Evolutionary conservation across 30 jellyfish, hydroid and myxozoan genomes (phyloP).

Genomic region (Chrysaora quinquecirrha): DNA sequence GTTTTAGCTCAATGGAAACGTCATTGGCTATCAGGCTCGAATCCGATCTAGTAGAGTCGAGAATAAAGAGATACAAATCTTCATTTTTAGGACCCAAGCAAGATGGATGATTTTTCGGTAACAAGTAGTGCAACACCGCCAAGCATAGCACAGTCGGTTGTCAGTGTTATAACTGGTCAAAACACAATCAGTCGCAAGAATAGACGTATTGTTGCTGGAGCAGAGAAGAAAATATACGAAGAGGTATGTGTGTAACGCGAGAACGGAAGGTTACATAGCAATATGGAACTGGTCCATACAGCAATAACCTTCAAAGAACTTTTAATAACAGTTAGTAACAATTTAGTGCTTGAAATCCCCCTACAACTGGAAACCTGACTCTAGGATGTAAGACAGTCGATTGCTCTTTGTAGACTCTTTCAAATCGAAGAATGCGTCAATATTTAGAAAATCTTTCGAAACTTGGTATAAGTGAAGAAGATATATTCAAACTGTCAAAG

Average conservation of each 20-base stretch:
- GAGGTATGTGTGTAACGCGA: too few relatives aligned
- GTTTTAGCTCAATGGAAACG: too few relatives aligned
- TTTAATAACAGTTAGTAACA: too few relatives aligned
- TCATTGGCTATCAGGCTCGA: too few relatives aligned
- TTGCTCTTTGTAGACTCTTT: conserved; percentile 52
- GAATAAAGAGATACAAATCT: too few relatives aligned
- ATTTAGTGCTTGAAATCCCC: too few relatives aligned
- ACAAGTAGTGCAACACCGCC: conserved; percentile 85
- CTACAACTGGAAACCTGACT: too few relatives aligned
- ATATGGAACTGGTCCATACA: too few relatives aligned
- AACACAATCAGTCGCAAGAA: conserved; percentile 67
- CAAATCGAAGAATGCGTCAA: conserved; percentile 86
- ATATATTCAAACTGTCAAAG: conserved; percentile 74
- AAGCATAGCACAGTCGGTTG: conserved; percentile 96
- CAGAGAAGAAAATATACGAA: conserved; percentile 87
- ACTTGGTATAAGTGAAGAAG: conserved; percentile 62
- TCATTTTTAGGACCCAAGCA: conserved; percentile 93
- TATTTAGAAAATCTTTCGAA: conserved; percentile 77
- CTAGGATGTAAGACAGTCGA: too few relatives aligned
- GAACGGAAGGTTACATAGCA: too few relatives aligned
- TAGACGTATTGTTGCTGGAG: conserved; percentile 71
- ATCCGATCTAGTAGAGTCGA: too few relatives aligned
- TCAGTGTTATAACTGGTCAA: conserved; percentile 93
- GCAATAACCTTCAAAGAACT: too few relatives aligned
- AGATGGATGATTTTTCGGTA: conserved; percentile 86